A percentile compares a stretch with the other conserved stretches of the same genome.
Conservation (phyloP, 2,888 invertebrate genomes). For the Oxyteleia sp. region DNA sequence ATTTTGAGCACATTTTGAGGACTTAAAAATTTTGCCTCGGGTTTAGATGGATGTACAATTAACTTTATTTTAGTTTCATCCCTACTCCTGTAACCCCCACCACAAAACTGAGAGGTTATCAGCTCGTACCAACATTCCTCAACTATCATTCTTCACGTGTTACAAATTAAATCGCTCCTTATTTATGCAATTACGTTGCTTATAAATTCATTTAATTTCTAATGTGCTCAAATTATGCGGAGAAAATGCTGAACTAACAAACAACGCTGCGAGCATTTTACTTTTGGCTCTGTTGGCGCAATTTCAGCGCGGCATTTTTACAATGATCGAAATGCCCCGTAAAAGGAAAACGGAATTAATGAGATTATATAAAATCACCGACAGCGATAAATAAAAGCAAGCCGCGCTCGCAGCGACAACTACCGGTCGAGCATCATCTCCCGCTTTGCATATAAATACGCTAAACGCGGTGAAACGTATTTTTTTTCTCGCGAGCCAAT, state of each 20-base stretch:
- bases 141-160: not conserved
- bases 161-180: conserved; percentile 13
- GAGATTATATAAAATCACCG: conserved; percentile 44
- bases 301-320: conserved; percentile 11
- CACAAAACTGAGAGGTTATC: too few species aligned
- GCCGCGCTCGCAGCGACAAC: conserved; percentile 51
- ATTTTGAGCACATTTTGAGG: too few species aligned
- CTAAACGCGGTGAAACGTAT: conserved; percentile 9
- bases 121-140: not conserved
- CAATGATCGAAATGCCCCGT: conserved; percentile 17
- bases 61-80: too few species aligned
- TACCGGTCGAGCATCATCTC: conserved; percentile 19
- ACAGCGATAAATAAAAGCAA: conserved; percentile 38
- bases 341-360: conserved; percentile 35
- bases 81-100: too few species aligned
- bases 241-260: conserved; percentile 13
- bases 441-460: conserved; percentile 49
- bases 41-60: too few species aligned
- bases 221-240: conserved; percentile 48
- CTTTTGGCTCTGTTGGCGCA: conserved; percentile 15
- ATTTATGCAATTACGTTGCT: conserved; percentile 21
- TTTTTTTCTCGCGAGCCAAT: conserved; percentile 24
- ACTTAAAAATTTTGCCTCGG: too few species aligned
- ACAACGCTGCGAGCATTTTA: conserved; percentile 25
- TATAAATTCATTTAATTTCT: conserved; percentile 45